These are phyloP conservation scores for Heptranchias perlo DNA, from an alignment of 2,113 vertebrate species.

Conservation along the genomic window DNA sequence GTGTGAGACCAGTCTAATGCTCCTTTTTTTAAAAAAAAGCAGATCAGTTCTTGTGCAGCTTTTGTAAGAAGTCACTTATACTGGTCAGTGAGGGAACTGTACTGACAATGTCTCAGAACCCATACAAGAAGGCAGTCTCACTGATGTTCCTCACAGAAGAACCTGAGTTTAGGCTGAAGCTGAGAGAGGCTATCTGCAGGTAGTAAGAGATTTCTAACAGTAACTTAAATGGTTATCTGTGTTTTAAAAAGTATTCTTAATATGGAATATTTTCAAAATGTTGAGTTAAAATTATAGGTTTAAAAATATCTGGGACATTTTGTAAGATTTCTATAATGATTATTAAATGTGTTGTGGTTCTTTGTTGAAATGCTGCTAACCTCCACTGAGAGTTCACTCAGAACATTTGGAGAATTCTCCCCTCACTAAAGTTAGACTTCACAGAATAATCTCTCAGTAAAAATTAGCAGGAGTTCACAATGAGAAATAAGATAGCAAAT, in stretches of 20 bases:
- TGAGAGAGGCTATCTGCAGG: slow-evolving; percentile 57
- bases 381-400: neutral
- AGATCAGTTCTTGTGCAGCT: slow-evolving; percentile 47
- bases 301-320: neutral
- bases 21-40: slow-evolving; percentile 43
- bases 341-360: slow-evolving; percentile 1
- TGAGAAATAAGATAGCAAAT: neutral
- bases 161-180: slow-evolving; percentile 51
- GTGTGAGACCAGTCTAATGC: slow-evolving; percentile 45
- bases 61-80: slow-evolving; percentile 48
- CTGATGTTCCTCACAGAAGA: slow-evolving; percentile 42
- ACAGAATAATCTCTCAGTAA: neutral
- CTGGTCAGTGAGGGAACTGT: slow-evolving; percentile 47
- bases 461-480: neutral
- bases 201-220: slow-evolving; percentile 49
- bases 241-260: neutral
- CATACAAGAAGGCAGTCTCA: slow-evolving; percentile 44
- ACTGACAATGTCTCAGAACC: slow-evolving; percentile 50
- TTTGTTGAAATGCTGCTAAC: neutral
- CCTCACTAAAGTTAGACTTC: neutral
- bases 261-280: neutral
- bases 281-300: neutral
- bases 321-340: neutral
- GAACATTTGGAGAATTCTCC: neutral
- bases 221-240: slow-evolving; percentile 31